Evolutionary conservation across 2,888 invertebrate genomes (phyloP), one percentile per base, ranked within the genome.

Genomic region (Lithodes maja): DNA sequence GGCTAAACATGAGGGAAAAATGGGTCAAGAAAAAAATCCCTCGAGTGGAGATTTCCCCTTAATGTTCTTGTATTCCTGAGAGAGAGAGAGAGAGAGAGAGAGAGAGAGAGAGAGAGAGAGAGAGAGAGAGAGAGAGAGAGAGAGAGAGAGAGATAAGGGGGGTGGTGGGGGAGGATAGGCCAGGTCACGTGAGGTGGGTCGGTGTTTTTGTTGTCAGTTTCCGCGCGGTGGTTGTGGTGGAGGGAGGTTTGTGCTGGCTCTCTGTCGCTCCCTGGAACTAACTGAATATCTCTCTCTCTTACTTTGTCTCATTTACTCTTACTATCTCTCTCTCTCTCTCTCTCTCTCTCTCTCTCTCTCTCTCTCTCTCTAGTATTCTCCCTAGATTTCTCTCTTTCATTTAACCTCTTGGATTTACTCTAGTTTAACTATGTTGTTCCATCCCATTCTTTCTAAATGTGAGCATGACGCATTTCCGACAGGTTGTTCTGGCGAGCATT

Each of bases 201-300:
- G 9, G 15, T 52, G 52, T n/a, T n/a, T 50, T 55, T 54, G 15
- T n/a, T 61, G 81, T 1, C 61, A 86, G 87, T 83, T 83, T 68
- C 81, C 82, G 82, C 86, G 86, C 77, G 82, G 77, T 87, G 86
- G 86, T 77, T 74, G 86, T n/a, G 55, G 82, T 82, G 86, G 81
- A 55, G 75, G 86, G 82, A 83, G 54, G 86, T 12, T 12, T 7
- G 77, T 79, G 71, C 71, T 12, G 3, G 15, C n/a, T n/a, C 15
- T 17, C 71, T 71, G 9, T 17, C 71, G 3, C 71, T 71, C 71
- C 2, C 71, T 71, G 7, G 3, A 5, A 12, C 71, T 17, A 3
- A 61, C 12, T 61, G n/a, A n/a, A n/a, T n/a, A 12, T 15, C 71
- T 71, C 71, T 71, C 71, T 5, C 71, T 71, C 17, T 9, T 15